A percentile compares a stretch with the other conserved stretches of the same genome.
Conservation (phyloP, 2,797 vertebrate species). For the Oreonectes daqikongensis region DNA sequence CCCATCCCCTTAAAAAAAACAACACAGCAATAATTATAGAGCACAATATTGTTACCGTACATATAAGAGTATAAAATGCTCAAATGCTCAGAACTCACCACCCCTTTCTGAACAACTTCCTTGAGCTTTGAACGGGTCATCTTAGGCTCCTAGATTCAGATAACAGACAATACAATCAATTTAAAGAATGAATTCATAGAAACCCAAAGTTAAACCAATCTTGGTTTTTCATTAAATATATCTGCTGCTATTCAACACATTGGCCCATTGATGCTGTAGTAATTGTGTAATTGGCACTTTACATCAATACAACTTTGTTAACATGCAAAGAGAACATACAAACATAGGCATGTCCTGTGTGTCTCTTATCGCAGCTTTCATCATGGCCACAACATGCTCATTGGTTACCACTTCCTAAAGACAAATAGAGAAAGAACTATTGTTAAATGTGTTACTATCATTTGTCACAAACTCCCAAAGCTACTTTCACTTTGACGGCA, state of each 20-base stretch:
- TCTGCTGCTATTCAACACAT: background rate
- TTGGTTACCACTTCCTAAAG: constrained; percentile 94
- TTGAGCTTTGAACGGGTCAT: constrained; percentile 96
- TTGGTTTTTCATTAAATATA: no score
- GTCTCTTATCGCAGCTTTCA: constrained; percentile 93
- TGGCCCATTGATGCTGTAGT: background rate
- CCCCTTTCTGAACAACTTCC: constrained; percentile 88
- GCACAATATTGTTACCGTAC: background rate
- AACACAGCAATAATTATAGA: background rate
- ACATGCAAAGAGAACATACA: constrained; percentile 78
- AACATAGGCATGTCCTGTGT: constrained; percentile 89
- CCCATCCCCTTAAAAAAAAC: constrained; percentile 76
- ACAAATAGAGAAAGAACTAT: background rate
- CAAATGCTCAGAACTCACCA: constrained; percentile 74
- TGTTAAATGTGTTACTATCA: no score
- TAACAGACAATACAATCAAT: constrained; percentile 8
- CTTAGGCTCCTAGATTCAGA: constrained; percentile 87
- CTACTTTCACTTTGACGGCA: no score
- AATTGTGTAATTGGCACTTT: background rate
- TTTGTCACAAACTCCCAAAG: no score
- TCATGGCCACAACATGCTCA: constrained; percentile 94
- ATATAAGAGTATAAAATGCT: background rate
- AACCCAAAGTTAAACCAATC: background rate
- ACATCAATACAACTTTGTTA: background rate
- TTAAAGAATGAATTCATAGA: background rate